Conservation (phyloP, 2,113 vertebrate species). For the Catharus fuscescens region DNA sequence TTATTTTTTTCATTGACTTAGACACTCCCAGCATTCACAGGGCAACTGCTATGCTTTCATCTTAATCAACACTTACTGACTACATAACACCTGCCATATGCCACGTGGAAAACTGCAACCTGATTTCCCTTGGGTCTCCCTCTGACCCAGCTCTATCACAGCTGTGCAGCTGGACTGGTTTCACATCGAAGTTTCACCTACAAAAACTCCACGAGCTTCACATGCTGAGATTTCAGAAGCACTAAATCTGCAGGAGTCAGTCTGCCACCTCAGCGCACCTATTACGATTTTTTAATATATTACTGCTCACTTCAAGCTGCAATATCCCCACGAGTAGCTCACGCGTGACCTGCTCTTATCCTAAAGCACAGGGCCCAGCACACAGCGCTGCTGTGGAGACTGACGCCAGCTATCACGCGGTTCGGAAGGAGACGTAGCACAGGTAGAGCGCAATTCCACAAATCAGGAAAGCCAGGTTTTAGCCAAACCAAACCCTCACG, state of each 20-base stretch:
- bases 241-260: neutral
- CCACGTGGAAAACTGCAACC: neutral
- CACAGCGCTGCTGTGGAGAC: neutral
- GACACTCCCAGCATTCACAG: neutral
- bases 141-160: neutral
- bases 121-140: neutral
- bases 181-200: neutral
- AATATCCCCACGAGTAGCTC: accelerated
- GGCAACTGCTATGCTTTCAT: accelerated
- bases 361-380: neutral
- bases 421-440: neutral
- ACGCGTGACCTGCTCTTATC: neutral
- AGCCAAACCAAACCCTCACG: neutral
- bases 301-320: accelerated
- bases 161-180: neutral
- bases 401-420: accelerated
- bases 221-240: neutral
- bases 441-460: neutral
- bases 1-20: neutral
- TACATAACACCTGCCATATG: neutral
- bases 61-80: neutral
- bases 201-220: neutral
- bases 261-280: neutral
- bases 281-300: neutral
- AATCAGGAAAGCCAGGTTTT: accelerated